Conservation (phyloP, 2,888 invertebrate genomes). For the Campopleginae sp. region DNA sequence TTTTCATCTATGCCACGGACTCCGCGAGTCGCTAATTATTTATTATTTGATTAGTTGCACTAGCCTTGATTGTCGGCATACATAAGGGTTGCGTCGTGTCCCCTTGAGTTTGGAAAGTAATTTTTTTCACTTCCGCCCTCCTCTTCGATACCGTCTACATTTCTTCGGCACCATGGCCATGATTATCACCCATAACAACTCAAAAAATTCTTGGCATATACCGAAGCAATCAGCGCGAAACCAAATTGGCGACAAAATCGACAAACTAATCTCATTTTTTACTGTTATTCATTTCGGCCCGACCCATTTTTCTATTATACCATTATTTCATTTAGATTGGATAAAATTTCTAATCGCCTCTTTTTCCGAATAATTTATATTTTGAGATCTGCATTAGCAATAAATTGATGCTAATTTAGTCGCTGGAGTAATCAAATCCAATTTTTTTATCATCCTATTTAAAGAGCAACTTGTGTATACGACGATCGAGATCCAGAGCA, state of each 20-base stretch:
- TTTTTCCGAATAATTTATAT: conserved; percentile 1
- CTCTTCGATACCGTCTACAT: conserved; percentile 22
- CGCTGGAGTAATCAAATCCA: conserved; percentile 40
- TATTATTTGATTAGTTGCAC: conserved; percentile 84
- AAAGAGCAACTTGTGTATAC: conserved; percentile 47
- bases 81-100: conserved; percentile 80
- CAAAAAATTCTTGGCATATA: neutral
- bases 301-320: too few species aligned
- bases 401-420: conserved; percentile 52
- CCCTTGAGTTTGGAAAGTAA: conserved; percentile 67
- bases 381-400: neutral
- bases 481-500: conserved; percentile 57
- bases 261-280: neutral
- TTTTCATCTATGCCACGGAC: neutral
- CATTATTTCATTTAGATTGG: too few species aligned
- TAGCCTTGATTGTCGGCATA: conserved; percentile 84
- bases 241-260: conserved; percentile 53
- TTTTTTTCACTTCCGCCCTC: conserved; percentile 20
- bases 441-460: conserved; percentile 48
- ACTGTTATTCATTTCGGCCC: neutral
- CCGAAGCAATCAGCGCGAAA: conserved; percentile 36
- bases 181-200: neutral
- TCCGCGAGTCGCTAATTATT: conserved; percentile 73
- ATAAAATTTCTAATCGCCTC: conserved; percentile 3
- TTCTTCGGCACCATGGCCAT: neutral